Conservation (phyloP, 2,797 vertebrate genomes). For the Ptychobarbus kaznakovi region DNA sequence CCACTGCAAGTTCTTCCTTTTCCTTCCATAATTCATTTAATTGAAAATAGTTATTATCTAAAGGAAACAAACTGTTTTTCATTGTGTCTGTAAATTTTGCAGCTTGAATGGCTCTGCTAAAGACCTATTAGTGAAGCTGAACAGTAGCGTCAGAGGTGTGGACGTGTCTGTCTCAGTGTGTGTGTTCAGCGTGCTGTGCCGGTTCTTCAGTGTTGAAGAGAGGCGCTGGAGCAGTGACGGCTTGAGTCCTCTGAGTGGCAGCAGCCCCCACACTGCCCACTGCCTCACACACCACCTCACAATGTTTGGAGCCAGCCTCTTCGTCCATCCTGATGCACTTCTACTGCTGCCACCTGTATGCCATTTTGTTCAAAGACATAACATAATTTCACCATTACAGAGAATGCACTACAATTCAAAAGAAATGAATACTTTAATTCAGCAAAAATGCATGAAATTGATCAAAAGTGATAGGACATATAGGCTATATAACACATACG, state of each 20-base stretch:
- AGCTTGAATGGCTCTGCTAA: conserved; percentile 68
- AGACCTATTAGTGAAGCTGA: conserved; percentile 72
- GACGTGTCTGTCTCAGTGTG: conserved; percentile 66
- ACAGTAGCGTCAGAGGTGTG: conserved; percentile 60
- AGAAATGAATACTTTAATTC: too few relatives aligned
- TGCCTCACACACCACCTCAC: conserved; percentile 84
- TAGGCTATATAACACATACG: not conserved
- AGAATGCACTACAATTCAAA: too few relatives aligned
- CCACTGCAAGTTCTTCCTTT: conserved; percentile 72
- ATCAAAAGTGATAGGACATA: too few relatives aligned
- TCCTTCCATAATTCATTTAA: not conserved
- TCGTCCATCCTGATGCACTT: conserved; percentile 80
- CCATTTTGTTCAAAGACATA: not conserved
- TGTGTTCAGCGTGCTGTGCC: conserved; percentile 82
- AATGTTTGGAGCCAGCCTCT: conserved; percentile 84
- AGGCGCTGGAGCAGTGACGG: conserved; percentile 79
- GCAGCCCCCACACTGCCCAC: conserved; percentile 73
- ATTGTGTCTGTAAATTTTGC: conserved; percentile 23
- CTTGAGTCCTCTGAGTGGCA: conserved; percentile 76
- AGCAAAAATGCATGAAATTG: too few relatives aligned
- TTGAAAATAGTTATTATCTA: not conserved
- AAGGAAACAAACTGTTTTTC: not conserved
- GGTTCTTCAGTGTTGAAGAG: conserved; percentile 74
- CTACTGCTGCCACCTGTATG: conserved; percentile 79
- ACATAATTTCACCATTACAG: not conserved